A percentile compares a stretch with the other conserved stretches of the same genome.
Conservation (phyloP, 1,140 invertebrate genomes). For the Hyles euphorbiae region DNA sequence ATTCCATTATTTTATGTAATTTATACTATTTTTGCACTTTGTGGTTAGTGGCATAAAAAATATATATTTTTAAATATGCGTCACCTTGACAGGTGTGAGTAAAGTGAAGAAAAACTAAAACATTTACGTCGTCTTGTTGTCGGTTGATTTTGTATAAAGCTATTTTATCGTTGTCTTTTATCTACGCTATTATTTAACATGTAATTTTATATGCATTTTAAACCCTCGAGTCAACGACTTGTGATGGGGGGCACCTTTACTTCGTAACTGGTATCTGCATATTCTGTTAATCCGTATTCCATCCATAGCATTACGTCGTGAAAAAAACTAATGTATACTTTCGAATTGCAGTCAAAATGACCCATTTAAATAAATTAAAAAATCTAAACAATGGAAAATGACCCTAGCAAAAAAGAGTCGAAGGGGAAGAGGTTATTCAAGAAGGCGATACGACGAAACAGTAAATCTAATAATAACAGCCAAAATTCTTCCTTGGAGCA, state of each 20-base stretch:
- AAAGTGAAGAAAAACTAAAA: too few species aligned
- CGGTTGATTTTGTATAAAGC: neutral
- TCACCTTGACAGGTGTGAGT: too few species aligned
- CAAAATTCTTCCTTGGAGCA: conserved; percentile 35
- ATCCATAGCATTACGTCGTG: neutral
- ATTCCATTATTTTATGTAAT: too few species aligned
- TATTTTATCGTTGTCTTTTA: conserved; percentile 5
- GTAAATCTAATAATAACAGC: conserved; percentile 57
- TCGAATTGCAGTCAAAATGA: conserved; percentile 49
- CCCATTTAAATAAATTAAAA: conserved; percentile 33
- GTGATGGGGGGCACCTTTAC: conserved; percentile 31
- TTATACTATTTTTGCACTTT: too few species aligned
- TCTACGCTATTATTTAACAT: conserved; percentile 21
- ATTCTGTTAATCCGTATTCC: neutral
- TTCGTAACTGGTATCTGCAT: conserved; percentile 21
- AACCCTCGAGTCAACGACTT: conserved; percentile 23
- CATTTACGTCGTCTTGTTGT: too few species aligned
- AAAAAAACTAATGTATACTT: neutral
- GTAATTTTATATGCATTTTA: conserved; percentile 21
- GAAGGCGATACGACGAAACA: conserved; percentile 54
- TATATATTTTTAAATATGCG: too few species aligned
- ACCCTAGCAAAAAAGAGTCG: conserved; percentile 66
- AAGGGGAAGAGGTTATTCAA: conserved; percentile 64
- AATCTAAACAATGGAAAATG: conserved; percentile 69
- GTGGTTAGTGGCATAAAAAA: too few species aligned